Percentiles rank a stretch among this genome's conserved stretches.
Evolutionary conservation across 2,797 vertebrate species (phyloP).

Genomic region (Lindbergichthys nudifrons): DNA sequence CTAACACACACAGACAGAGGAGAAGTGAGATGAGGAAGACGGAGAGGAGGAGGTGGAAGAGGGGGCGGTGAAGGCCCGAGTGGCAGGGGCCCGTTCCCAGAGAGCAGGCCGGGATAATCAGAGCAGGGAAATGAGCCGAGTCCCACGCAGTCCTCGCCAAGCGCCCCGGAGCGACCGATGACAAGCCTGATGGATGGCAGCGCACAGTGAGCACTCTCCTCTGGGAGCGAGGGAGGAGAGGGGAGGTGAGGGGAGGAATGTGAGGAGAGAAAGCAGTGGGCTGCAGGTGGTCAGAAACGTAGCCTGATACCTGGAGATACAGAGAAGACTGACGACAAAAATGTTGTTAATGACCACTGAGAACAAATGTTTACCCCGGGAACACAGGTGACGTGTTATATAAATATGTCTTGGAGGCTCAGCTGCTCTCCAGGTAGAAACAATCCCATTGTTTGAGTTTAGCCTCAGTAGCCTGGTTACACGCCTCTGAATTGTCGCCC

Average conservation of each 20-base stretch:
- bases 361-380: constrained; percentile 21
- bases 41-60: constrained; percentile 33
- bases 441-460: neutral
- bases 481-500: neutral
- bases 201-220: constrained; percentile 64
- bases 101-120: constrained; percentile 80
- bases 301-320: constrained; percentile 27
- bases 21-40: constrained; percentile 42
- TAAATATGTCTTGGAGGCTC: constrained; percentile 22
- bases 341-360: constrained; percentile 34
- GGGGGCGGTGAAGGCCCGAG: constrained; percentile 45
- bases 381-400: neutral
- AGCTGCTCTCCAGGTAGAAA: constrained; percentile 13
- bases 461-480: constrained; percentile 1
- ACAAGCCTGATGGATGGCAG: constrained; percentile 85
- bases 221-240: constrained; percentile 56
- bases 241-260: constrained; percentile 38
- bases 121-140: constrained; percentile 85
- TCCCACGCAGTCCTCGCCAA: constrained; percentile 76
- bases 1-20: constrained; percentile 32
- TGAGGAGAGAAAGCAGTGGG: constrained; percentile 41
- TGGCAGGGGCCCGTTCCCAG: constrained; percentile 55
- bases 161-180: constrained; percentile 76
- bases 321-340: neutral
- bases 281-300: constrained; percentile 66